A percentile compares a stretch with the other conserved stretches of the same genome.
Evolutionary conservation across 2,113 vertebrate genomes (phyloP).

Genomic region (Hiodon tergisus): DNA sequence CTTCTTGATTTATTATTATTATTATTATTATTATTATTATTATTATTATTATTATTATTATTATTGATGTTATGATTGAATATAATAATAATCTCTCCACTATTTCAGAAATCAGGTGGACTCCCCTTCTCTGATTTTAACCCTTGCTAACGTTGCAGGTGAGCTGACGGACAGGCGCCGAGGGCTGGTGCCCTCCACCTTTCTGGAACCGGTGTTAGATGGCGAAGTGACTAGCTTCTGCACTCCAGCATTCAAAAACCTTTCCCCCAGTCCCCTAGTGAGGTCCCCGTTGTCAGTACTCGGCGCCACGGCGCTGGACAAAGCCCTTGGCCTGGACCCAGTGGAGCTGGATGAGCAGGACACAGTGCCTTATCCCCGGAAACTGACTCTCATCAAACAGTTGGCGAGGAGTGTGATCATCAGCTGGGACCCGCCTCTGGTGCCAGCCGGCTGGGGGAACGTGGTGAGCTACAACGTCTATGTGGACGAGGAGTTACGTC

Average conservation of each 20-base stretch:
- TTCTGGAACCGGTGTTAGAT: conserved; percentile 89
- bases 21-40: conserved; percentile 6
- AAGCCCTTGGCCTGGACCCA: conserved; percentile 70
- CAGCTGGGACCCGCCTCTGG: conserved; percentile 85
- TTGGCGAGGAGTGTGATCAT: conserved; percentile 87
- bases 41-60: neutral
- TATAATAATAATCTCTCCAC: neutral
- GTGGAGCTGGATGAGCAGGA: conserved; percentile 67
- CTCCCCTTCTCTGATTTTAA: neutral
- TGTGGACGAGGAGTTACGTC: conserved; percentile 82
- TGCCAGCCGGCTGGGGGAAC: conserved; percentile 69
- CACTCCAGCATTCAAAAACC: conserved; percentile 69
- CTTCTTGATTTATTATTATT: neutral
- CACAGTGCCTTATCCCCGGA: conserved; percentile 88
- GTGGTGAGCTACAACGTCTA: conserved; percentile 84
- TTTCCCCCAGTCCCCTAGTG: conserved; percentile 80
- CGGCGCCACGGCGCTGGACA: conserved; percentile 54
- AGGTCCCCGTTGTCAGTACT: conserved; percentile 52
- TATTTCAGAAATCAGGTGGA: no score
- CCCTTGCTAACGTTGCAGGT: conserved; percentile 56
- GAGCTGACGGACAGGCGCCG: conserved; percentile 94
- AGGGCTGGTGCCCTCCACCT: conserved; percentile 96
- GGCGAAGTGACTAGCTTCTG: conserved; percentile 78
- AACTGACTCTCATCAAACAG: conserved; percentile 83
- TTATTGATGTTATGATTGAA: neutral